A percentile compares a stretch with the other conserved stretches of the same genome.
Conservation (phyloP, 2,888 invertebrate species). For the Tetragonisca angustula region DNA sequence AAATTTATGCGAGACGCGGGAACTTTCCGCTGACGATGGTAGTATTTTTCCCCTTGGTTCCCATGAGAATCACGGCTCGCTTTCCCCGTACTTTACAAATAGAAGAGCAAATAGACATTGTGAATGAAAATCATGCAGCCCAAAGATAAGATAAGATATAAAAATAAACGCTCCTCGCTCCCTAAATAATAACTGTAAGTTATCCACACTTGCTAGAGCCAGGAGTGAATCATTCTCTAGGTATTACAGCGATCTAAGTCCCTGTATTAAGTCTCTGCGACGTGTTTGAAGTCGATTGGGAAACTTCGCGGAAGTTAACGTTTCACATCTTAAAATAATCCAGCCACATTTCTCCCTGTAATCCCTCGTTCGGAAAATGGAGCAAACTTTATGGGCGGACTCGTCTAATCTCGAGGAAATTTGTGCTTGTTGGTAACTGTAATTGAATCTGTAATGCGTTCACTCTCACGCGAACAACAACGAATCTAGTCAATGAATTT, state of each 20-base stretch:
- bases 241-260: constrained; percentile 58
- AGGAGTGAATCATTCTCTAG: constrained; percentile 14
- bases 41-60: constrained; percentile 16
- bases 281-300: constrained; percentile 45
- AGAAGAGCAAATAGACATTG: neutral
- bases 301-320: constrained; percentile 52
- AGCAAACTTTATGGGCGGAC: constrained; percentile 8
- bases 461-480: neutral
- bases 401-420: constrained; percentile 15
- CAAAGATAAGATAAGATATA: too few relatives aligned
- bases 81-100: neutral
- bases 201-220: neutral
- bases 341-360: constrained; percentile 60
- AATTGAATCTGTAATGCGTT: constrained; percentile 33
- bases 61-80: constrained; percentile 30
- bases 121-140: neutral
- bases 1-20: constrained; percentile 55
- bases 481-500: neutral
- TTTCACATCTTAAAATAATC: constrained; percentile 61
- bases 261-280: constrained; percentile 49
- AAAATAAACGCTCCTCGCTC: too few relatives aligned
- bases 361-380: constrained; percentile 49
- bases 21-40: constrained; percentile 54
- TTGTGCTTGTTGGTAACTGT: constrained; percentile 27
- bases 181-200: neutral